phyloP scores from a whole-genome alignment of 2,888 invertebrate genomes.

The Malthinus flaveolus region DNA sequence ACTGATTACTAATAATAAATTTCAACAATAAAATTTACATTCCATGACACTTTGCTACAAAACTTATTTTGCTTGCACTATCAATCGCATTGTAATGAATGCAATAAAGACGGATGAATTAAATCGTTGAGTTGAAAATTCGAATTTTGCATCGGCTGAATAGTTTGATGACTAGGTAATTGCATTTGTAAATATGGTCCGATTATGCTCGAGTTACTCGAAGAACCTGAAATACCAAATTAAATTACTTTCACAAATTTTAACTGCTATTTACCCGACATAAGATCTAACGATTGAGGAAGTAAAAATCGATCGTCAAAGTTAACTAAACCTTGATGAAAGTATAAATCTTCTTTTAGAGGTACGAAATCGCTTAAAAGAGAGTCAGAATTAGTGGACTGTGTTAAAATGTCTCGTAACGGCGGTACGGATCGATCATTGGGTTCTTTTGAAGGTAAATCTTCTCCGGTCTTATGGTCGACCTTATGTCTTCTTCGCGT shows the following conservation, averaged over 20 bases:
- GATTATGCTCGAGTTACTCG: slow-evolving; percentile 38
- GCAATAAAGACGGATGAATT: slow-evolving; percentile 37
- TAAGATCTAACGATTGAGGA: slow-evolving; percentile 43
- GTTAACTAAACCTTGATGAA: slow-evolving; percentile 45
- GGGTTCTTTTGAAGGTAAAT: slow-evolving; percentile 38
- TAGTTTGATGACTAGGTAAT: slow-evolving; percentile 39
- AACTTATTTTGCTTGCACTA: not conserved
- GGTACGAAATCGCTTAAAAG: slow-evolving; percentile 40
- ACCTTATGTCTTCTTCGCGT: slow-evolving; percentile 60
- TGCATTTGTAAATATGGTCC: slow-evolving; percentile 45
- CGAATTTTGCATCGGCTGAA: slow-evolving; percentile 29
- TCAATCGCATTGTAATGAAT: slow-evolving; percentile 34
- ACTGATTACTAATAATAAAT: no score
- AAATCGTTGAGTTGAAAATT: slow-evolving; percentile 42
- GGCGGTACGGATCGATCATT: slow-evolving; percentile 26
- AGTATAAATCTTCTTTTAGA: slow-evolving; percentile 45
- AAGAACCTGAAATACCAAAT: slow-evolving; percentile 29
- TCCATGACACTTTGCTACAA: not conserved
- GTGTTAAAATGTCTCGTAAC: slow-evolving; percentile 7
- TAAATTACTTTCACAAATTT: not conserved
- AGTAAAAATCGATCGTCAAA: slow-evolving; percentile 44
- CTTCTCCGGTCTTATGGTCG: slow-evolving; percentile 49
- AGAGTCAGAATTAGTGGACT: slow-evolving; percentile 27
- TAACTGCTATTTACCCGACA: slow-evolving; percentile 34
- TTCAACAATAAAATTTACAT: no score